These are phyloP conservation scores for Ceyx melanurus DNA, from an alignment of 2,113 vertebrate species.

Conservation along the genomic window DNA sequence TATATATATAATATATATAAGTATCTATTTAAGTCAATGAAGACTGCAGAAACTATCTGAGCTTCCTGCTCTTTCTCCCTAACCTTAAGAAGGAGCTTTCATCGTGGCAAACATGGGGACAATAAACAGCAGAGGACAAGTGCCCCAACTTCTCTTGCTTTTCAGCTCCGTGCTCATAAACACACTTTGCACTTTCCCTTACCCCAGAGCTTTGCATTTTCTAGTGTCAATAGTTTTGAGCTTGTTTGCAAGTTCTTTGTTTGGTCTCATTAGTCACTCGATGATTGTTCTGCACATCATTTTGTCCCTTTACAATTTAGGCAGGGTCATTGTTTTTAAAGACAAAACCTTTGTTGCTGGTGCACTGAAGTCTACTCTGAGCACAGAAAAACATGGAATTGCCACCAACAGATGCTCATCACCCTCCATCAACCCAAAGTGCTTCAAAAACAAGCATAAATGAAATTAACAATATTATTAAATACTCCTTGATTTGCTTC, in stretches of 20 bases:
- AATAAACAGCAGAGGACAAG: not conserved
- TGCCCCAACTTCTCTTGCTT: not conserved
- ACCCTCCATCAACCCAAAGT: accelerated
- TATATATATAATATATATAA: not conserved
- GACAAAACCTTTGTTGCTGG: not conserved
- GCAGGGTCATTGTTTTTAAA: conserved; percentile 13
- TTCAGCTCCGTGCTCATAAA: not conserved
- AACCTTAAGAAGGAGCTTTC: not conserved
- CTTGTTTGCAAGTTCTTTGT: conserved; percentile 40
- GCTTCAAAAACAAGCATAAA: not conserved
- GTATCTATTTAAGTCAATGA: not conserved
- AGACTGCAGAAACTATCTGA: not conserved
- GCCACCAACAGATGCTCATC: not conserved
- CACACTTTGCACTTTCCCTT: conserved; percentile 26
- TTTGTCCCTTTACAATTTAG: not conserved
- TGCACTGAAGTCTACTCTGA: not conserved
- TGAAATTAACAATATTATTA: not conserved
- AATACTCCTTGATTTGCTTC: not conserved
- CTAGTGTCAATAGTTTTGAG: not conserved
- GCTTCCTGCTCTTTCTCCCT: not conserved
- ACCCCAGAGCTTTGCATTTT: conserved; percentile 16
- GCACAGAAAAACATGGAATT: not conserved
- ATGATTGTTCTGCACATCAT: conserved; percentile 7
- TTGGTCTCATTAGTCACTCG: conserved; percentile 8
- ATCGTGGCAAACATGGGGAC: not conserved